Base-by-base conservation (phyloP, 1,140 invertebrate species). In the Venturia canescens region DNA sequence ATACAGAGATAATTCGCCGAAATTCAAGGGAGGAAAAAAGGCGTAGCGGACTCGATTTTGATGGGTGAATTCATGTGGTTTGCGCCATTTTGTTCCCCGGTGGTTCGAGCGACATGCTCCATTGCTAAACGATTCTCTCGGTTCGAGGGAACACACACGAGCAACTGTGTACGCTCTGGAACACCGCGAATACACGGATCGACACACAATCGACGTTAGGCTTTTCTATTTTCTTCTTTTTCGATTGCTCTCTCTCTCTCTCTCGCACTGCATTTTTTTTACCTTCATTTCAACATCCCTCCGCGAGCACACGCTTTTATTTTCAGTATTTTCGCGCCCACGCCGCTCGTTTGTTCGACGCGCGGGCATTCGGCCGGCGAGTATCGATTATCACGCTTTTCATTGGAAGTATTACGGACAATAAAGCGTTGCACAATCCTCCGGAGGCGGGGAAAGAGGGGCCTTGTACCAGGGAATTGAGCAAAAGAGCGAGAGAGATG, bases 371-470 rank as follows among this genome's bases (percentile, higher is more conserved):
- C 69, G 53, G 26, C 70, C 53, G 69, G 75, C 31, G 57, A 31
- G 66, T 82, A 82, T 82, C 71, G 80, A 82, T 74, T 82, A 82
- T 78, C 50, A 67, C 69, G 76, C 67, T 82, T 78, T 82, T 67
- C 67, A 78, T 72, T 78, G 67, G 69, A 78, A 82, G 75, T 78
- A 82, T 71, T 72, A 78, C 67, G 79, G 27, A 82, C 76, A 82
- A 78, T 74, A 82, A 82, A 82, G 69, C 80, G 67, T 77, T 82
- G 75, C 75, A 38, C 76, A 78, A 78, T 82, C 50, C 67, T 27
- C 15, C 11, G 26, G 74, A 57, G 38, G 60, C 15, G 38, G 48
- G 48, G 26, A 16, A 44, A 31, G 60, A 69, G 23, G 69, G 44
- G 44, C 18, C 5, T 34, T 67, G 13, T 67, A 78, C 50, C 29